phyloP scores from a whole-genome alignment of 2,797 vertebrate species.

The Ceryle rudis region DNA sequence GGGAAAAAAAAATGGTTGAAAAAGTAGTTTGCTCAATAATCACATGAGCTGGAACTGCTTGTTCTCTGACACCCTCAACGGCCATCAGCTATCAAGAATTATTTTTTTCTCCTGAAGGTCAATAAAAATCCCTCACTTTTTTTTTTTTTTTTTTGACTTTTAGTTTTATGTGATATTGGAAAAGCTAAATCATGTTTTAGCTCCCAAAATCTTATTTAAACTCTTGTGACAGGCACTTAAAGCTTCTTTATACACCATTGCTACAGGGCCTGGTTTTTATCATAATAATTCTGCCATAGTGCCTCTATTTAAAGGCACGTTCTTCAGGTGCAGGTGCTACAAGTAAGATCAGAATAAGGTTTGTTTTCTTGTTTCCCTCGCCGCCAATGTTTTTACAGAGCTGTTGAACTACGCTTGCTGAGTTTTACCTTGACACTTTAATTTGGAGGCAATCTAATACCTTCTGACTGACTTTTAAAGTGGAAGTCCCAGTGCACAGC shows the following conservation, averaged over 20 bases:
- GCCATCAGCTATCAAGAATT: neutral
- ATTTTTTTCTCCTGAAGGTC: neutral
- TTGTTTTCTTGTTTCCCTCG: neutral
- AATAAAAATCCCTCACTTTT: neutral
- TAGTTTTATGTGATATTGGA: neutral
- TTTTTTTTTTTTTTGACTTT: neutral
- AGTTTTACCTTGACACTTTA: conserved; percentile 28
- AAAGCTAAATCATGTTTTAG: neutral
- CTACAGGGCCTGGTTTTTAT: neutral
- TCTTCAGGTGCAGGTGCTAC: neutral
- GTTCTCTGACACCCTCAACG: neutral
- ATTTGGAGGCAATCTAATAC: conserved; percentile 30
- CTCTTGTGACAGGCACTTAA: neutral
- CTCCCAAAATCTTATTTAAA: neutral
- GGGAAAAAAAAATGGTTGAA: neutral
- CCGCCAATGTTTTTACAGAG: neutral
- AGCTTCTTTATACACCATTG: neutral
- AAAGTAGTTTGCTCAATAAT: neutral
- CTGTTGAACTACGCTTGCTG: neutral
- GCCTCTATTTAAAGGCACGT: neutral
- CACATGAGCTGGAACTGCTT: neutral
- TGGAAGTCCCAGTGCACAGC: neutral
- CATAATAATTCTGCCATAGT: neutral
- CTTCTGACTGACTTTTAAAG: neutral
- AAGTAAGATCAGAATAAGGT: neutral